phyloP scores from a whole-genome alignment of 2,113 vertebrate genomes.

The Alouatta palliata region DNA sequence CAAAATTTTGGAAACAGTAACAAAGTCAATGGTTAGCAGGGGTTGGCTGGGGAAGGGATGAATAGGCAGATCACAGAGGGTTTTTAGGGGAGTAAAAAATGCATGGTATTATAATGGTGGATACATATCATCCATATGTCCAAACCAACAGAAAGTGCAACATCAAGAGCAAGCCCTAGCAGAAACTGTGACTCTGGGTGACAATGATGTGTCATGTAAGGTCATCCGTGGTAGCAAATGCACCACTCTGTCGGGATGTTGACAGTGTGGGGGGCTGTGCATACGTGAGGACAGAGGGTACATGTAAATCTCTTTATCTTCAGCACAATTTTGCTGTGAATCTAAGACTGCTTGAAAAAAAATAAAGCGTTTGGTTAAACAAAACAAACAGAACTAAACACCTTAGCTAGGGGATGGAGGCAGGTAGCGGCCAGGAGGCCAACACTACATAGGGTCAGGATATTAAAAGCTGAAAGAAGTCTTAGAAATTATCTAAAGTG shows the following conservation, averaged over 20 bases:
- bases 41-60: background rate
- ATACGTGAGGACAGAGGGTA: background rate
- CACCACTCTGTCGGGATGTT: background rate
- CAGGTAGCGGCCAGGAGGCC: accelerated
- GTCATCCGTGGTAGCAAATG: background rate
- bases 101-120: background rate
- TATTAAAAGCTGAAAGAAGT: background rate
- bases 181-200: background rate
- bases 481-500: background rate
- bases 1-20: background rate
- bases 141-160: background rate
- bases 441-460: background rate
- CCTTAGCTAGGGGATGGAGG: background rate
- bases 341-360: background rate
- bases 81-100: background rate
- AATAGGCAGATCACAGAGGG: background rate
- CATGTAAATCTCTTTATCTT: background rate
- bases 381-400: background rate
- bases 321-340: background rate
- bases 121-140: background rate
- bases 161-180: background rate
- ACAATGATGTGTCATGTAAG: background rate
- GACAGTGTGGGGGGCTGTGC: background rate
- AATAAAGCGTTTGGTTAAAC: background rate
- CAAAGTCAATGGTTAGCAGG: background rate